phyloP scores from a whole-genome alignment of 2,888 invertebrate genomes.

The Drosophila mimica region DNA sequence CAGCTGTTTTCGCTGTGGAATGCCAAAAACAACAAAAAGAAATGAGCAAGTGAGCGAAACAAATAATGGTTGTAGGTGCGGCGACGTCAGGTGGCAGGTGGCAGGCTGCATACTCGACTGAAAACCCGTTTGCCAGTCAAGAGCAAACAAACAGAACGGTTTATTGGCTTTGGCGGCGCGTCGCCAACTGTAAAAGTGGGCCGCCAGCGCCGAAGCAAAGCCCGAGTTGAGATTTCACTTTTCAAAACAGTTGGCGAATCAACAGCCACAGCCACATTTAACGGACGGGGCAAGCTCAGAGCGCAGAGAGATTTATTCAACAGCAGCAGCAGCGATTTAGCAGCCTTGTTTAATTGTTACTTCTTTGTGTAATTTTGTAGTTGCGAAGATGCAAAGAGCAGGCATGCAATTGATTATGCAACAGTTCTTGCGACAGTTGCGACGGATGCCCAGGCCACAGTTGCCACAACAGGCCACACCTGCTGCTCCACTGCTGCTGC shows the following conservation, averaged over 20 bases:
- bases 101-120: constrained; percentile 21
- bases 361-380: constrained; percentile 1
- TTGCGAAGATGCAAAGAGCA: constrained; percentile 54
- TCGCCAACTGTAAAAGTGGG: constrained; percentile 71
- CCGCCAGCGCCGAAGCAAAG: constrained; percentile 55
- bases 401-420: constrained; percentile 65
- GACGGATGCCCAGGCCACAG: constrained; percentile 34
- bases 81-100: constrained; percentile 27
- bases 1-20: constrained; percentile 41
- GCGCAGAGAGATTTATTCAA: constrained; percentile 10
- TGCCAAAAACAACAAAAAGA: constrained; percentile 31
- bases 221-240: constrained; percentile 53
- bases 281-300: constrained; percentile 10
- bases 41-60: constrained; percentile 38
- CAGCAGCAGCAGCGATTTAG: constrained; percentile 10
- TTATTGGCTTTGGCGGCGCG: constrained; percentile 36
- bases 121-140: constrained; percentile 57
- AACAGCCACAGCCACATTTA: constrained; percentile 15
- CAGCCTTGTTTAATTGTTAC: not conserved
- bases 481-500: constrained; percentile 23
- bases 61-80: constrained; percentile 26
- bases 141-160: constrained; percentile 72
- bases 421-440: constrained; percentile 52
- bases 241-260: constrained; percentile 39
- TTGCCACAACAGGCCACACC: constrained; percentile 10